Percentiles rank a stretch among this genome's conserved stretches.
Evolutionary conservation across 2,888 invertebrate genomes (phyloP).

Genomic region (Ectemnius cavifrons): DNA sequence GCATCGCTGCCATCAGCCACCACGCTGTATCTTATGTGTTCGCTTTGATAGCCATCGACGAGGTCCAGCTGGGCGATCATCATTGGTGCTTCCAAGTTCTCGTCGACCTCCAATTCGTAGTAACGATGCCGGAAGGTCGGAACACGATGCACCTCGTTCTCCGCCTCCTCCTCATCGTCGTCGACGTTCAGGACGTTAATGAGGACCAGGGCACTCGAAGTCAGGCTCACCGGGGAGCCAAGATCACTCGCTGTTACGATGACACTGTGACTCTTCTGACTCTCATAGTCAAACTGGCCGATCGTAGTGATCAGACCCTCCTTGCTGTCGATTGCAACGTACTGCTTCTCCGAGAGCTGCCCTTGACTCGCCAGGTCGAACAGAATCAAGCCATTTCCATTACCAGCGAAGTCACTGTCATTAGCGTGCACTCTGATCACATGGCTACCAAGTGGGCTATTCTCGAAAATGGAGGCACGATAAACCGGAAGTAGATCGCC

Average conservation of each 20-base stretch:
- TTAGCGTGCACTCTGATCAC: constrained; percentile 89
- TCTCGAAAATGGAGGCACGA: constrained; percentile 86
- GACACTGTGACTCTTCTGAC: constrained; percentile 82
- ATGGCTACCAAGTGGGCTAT: constrained; percentile 86
- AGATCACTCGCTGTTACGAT: constrained; percentile 91
- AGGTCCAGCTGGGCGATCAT: constrained; percentile 88
- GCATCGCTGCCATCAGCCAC: constrained; percentile 81
- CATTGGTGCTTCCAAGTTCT: constrained; percentile 88
- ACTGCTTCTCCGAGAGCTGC: constrained; percentile 63
- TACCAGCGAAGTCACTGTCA: constrained; percentile 90
- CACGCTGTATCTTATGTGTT: constrained; percentile 83
- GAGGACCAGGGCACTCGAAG: constrained; percentile 86
- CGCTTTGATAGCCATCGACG: constrained; percentile 83
- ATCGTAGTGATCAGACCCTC: constrained; percentile 90
- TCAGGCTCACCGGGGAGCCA: constrained; percentile 87
- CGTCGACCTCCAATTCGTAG: constrained; percentile 90
- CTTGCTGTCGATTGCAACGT: constrained; percentile 91
- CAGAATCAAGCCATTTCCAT: constrained; percentile 91
- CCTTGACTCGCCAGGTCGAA: constrained; percentile 86
- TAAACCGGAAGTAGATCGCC: constrained; percentile 83
- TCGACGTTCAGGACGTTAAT: constrained; percentile 85
- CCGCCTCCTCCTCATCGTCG: constrained; percentile 81
- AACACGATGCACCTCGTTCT: constrained; percentile 73
- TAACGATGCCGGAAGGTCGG: constrained; percentile 84
- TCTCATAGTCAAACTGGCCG: constrained; percentile 85